Evolutionary conservation across 2,888 invertebrate species (phyloP), one percentile per base, ranked within the genome.

Genomic region (Aspidapion aeneum): DNA sequence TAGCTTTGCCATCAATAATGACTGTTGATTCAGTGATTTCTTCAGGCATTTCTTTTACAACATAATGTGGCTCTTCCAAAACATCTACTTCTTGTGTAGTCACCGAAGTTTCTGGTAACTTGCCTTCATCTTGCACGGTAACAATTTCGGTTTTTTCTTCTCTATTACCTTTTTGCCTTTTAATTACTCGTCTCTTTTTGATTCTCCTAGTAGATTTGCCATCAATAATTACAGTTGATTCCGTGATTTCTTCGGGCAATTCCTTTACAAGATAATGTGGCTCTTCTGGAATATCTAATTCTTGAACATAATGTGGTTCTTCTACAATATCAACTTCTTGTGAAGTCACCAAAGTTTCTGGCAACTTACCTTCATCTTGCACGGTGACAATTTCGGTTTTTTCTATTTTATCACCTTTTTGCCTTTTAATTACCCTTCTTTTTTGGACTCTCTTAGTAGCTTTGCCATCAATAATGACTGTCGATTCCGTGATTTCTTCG

Each of bases 151-250:
- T 71, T 19, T 71, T 71, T 72, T 79, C 77, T 66, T 74, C 73
- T 70, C 76, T 77, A 51, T 73, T 64, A 65, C 75, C 60, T 18
- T 60, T 60, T 17, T 60, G 18, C 68, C 82, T 82, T 66, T 81
- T 82, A 16, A 84, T 82, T 1, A 80, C 74, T 62, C 81, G 79
- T 16, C 68, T 75, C 74, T 68, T 70, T 59, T 69, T 68, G 48
- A 68, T 65, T 57, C 67, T 68, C 64, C 67, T 72, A 63, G 65
- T 72, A 52, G 70, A 68, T 20, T 58, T 57, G 16, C 74, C 74
- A 22, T 71, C 69, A 2, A 67, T 60, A 21, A 60, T 21, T 1
- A 55, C 55, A 2, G 60, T 60, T 1, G 54, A 54, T 55, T 71
- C 61, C 22, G 58, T 58, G 52, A 74, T 66, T 58, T 68, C 66